These are phyloP conservation scores for Choristoneura rosaceana DNA, from an alignment of 2,888 invertebrate species.

Conservation along the genomic window DNA sequence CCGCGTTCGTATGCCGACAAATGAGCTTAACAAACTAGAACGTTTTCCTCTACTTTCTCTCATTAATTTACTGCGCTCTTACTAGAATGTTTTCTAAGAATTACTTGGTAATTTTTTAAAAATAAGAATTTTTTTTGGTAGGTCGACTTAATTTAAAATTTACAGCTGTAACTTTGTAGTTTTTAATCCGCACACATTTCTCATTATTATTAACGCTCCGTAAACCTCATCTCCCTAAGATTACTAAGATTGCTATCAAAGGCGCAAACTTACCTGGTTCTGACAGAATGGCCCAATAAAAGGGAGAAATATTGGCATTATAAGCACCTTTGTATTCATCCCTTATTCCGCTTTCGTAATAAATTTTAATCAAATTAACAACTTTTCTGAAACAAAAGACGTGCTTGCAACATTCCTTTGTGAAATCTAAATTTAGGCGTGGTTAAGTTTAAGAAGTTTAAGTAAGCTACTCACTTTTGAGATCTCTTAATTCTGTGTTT, in stretches of 20 bases:
- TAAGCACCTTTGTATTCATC: slow-evolving; percentile 48
- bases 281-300: slow-evolving; percentile 38
- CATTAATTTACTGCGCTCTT: slow-evolving; percentile 50
- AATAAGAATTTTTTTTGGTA: neutral
- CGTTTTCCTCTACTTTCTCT: slow-evolving; percentile 50
- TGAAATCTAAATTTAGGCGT: slow-evolving; percentile 41
- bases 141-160: neutral
- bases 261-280: slow-evolving; percentile 30
- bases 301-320: slow-evolving; percentile 49
- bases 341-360: slow-evolving; percentile 50
- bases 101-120: slow-evolving; percentile 23
- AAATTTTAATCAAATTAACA: slow-evolving; percentile 60
- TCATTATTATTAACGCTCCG: slow-evolving; percentile 6
- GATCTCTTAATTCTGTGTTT: slow-evolving; percentile 12
- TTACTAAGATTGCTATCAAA: slow-evolving; percentile 28
- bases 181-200: slow-evolving; percentile 1
- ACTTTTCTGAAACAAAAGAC: slow-evolving; percentile 50
- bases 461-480: slow-evolving; percentile 16
- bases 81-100: slow-evolving; percentile 37
- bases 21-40: slow-evolving; percentile 58
- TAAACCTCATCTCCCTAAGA: slow-evolving; percentile 11
- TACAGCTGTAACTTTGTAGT: neutral
- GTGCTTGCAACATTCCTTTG: slow-evolving; percentile 50
- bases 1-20: slow-evolving; percentile 43
- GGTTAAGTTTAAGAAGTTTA: slow-evolving; percentile 28